Evolutionary conservation across 2,797 vertebrate genomes (phyloP).

Genomic region (Darevskia mixta): DNA sequence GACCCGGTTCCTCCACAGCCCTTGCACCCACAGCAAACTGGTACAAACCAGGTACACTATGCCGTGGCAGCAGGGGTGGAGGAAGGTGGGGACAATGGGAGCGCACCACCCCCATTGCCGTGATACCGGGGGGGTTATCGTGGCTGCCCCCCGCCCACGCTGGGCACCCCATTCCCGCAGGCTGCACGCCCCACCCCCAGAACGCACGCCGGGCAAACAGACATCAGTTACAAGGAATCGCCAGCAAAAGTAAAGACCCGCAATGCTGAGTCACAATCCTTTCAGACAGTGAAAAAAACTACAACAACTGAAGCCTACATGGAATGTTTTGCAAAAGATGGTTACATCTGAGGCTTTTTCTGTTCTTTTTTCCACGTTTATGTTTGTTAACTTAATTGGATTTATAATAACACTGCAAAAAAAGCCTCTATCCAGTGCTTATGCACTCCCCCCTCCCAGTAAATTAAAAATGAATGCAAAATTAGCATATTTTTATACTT

Average conservation of each 20-base stretch:
- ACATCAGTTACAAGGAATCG: background rate
- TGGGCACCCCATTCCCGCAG: no score
- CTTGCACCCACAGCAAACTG: background rate
- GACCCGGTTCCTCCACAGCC: background rate
- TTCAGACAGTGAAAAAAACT: background rate
- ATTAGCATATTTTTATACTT: slow-evolving; percentile 18
- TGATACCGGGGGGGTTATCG: no score
- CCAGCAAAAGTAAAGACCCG: background rate
- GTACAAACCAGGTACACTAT: background rate
- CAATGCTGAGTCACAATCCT: background rate
- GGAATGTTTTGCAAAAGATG: slow-evolving; percentile 13
- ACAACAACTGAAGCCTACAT: background rate
- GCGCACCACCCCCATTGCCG: no score
- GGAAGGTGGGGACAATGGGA: no score
- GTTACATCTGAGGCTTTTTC: slow-evolving; percentile 2
- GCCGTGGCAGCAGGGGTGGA: background rate
- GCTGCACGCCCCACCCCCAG: no score
- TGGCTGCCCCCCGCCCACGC: no score
- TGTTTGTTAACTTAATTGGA: slow-evolving; percentile 37
- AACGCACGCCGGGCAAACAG: background rate
- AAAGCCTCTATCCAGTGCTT: slow-evolving; percentile 8
- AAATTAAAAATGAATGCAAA: slow-evolving; percentile 34
- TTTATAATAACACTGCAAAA: slow-evolving; percentile 23
- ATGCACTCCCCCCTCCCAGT: background rate
- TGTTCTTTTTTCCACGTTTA: background rate